Conservation (phyloP, 53 echinoderm and acorn worm species). For the Echinometra lucunter region DNA sequence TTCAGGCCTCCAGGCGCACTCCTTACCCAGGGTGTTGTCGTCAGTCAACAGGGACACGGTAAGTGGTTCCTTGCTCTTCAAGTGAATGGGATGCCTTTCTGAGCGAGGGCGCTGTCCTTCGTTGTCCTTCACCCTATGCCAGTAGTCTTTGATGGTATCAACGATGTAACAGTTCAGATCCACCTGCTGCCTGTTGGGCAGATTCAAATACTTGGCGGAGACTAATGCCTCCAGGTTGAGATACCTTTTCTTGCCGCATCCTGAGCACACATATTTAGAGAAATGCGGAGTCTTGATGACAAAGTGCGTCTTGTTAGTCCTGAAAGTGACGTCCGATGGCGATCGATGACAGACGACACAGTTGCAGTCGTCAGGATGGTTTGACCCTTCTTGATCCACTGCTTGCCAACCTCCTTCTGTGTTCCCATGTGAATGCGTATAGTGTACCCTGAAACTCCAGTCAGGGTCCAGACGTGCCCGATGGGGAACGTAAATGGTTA, state of each 20-base stretch:
- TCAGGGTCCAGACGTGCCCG: conserved; percentile 71
- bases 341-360: neutral
- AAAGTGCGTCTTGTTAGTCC: conserved; percentile 75
- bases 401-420: conserved; percentile 13
- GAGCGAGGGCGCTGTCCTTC: conserved; percentile 51
- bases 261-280: conserved; percentile 79
- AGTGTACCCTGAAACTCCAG: conserved; percentile 78
- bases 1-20: conserved; percentile 11
- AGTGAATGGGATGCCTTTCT: conserved; percentile 36
- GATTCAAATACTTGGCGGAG: conserved; percentile 69
- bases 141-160: conserved; percentile 82
- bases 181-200: conserved; percentile 65
- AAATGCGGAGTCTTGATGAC: conserved; percentile 78
- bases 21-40: neutral
- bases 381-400: conserved; percentile 3
- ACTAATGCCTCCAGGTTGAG: conserved; percentile 75
- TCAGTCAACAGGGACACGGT: conserved; percentile 49
- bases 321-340: conserved; percentile 63
- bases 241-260: conserved; percentile 78
- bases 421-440: conserved; percentile 64
- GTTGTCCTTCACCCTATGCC: conserved; percentile 32
- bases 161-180: conserved; percentile 75
- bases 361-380: neutral
- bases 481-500: conserved; percentile 77
- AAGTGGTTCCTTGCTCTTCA: conserved; percentile 49